These are phyloP conservation scores for Schizotus pectinicornis DNA, from an alignment of 2,888 invertebrate genomes.

Conservation along the genomic window DNA sequence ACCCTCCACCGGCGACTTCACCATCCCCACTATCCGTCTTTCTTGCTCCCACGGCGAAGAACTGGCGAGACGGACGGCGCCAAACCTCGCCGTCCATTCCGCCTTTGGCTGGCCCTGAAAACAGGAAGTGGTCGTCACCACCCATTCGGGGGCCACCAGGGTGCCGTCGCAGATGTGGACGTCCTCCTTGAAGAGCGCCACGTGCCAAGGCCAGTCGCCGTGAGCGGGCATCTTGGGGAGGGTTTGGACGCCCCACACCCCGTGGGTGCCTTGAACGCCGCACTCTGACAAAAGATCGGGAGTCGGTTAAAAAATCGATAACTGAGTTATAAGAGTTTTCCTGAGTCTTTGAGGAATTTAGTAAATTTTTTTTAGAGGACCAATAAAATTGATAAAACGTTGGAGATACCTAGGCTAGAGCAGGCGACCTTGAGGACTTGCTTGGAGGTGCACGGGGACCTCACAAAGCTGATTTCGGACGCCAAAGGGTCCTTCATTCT, in stretches of 20 bases:
- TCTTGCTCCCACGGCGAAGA: conserved; percentile 90
- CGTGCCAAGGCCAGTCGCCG: conserved; percentile 95
- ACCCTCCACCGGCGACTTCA: conserved; percentile 88
- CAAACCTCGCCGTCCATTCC: conserved; percentile 84
- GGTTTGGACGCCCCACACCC: conserved; percentile 40
- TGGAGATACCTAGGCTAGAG: conserved; percentile 71
- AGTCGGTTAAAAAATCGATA: not conserved
- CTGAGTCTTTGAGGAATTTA: too few relatives aligned
- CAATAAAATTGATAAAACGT: not conserved
- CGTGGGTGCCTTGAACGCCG: conserved; percentile 53
- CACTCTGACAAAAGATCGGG: too few relatives aligned
- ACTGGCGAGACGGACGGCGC: conserved; percentile 76
- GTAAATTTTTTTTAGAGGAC: not conserved
- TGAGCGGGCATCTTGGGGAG: conserved; percentile 76
- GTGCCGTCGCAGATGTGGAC: conserved; percentile 90
- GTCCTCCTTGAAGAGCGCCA: conserved; percentile 80
- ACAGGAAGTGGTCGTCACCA: conserved; percentile 86
- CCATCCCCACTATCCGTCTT: conserved; percentile 82
- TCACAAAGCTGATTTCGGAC: conserved; percentile 80
- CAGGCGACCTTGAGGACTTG: conserved; percentile 83
- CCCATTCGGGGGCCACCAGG: conserved; percentile 81
- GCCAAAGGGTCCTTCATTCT: conserved; percentile 83
- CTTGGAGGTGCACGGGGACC: conserved; percentile 75
- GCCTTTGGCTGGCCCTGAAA: conserved; percentile 86
- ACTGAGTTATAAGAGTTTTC: too few relatives aligned